These are phyloP conservation scores for Saccopteryx leptura DNA, from an alignment of 2,113 vertebrate species.

Conservation along the genomic window DNA sequence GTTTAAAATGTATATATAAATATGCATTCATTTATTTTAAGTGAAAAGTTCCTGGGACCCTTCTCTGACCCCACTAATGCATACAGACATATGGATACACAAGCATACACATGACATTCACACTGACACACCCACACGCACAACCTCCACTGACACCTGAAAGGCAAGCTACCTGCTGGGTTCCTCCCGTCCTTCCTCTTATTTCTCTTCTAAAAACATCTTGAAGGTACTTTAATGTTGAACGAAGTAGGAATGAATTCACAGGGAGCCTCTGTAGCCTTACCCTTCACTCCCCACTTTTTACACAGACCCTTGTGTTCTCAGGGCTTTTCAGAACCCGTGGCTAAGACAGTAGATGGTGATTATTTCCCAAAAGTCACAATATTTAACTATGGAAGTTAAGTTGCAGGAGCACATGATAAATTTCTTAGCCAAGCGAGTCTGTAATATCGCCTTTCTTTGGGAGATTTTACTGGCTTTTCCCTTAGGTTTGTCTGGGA, in stretches of 20 bases:
- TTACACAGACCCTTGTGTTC: neutral
- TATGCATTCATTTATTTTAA: neutral
- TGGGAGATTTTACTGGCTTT: slow-evolving; percentile 55
- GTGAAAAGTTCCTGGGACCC: rapidly evolving
- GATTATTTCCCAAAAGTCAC: neutral
- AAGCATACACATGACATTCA: neutral
- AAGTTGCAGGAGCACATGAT: slow-evolving; percentile 6
- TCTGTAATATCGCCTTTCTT: slow-evolving; percentile 9
- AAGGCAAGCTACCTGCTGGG: neutral
- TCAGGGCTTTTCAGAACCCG: neutral
- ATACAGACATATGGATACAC: neutral
- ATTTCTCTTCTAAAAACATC: neutral
- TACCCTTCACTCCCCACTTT: neutral
- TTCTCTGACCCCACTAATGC: neutral
- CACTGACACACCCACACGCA: neutral
- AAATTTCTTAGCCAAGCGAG: slow-evolving; percentile 20
- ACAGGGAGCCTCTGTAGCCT: neutral
- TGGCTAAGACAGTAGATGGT: neutral
- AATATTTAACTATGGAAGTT: slow-evolving; percentile 54
- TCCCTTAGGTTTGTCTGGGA: neutral
- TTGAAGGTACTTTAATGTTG: neutral
- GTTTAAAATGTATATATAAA: neutral
- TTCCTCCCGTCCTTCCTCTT: neutral
- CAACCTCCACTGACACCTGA: neutral
- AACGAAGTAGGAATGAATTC: neutral